These are phyloP conservation scores for Meiosimyza platycephala DNA, from an alignment of 2,888 invertebrate species.

Conservation along the genomic window DNA sequence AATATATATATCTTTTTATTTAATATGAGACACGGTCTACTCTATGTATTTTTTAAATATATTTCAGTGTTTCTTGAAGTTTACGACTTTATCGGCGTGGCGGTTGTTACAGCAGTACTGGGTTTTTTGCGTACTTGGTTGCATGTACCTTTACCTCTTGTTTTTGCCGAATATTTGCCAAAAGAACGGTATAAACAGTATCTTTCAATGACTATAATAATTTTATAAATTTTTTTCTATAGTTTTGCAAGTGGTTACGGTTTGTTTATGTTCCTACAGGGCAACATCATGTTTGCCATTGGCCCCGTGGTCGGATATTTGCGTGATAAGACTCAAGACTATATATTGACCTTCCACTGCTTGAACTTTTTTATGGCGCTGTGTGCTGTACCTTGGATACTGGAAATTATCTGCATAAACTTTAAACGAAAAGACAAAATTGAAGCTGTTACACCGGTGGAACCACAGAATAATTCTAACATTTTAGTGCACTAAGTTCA, in stretches of 20 bases:
- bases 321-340: slow-evolving; percentile 74
- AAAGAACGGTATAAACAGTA: slow-evolving; percentile 68
- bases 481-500: too few relatives aligned
- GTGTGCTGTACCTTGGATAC: slow-evolving; percentile 77
- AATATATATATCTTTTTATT: too few relatives aligned
- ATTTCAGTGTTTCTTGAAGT: slow-evolving; percentile 70
- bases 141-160: slow-evolving; percentile 77
- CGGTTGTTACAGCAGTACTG: slow-evolving; percentile 72
- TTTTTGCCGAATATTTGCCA: slow-evolving; percentile 76
- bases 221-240: slow-evolving; percentile 5
- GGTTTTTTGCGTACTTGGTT: slow-evolving; percentile 79
- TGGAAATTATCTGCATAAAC: slow-evolving; percentile 69
- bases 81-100: slow-evolving; percentile 70
- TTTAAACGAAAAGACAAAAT: slow-evolving; percentile 50
- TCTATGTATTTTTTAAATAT: not conserved
- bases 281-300: slow-evolving; percentile 75
- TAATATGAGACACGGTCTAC: too few relatives aligned
- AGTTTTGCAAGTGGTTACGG: slow-evolving; percentile 80
- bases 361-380: slow-evolving; percentile 75
- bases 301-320: slow-evolving; percentile 77
- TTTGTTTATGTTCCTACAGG: slow-evolving; percentile 78
- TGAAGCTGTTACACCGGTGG: not conserved
- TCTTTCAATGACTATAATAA: not conserved
- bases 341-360: slow-evolving; percentile 75
- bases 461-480: too few relatives aligned